Evolutionary conservation across 1,140 invertebrate genomes (phyloP), one percentile per base, ranked within the genome.

Genomic region (Papilio xuthus): DNA sequence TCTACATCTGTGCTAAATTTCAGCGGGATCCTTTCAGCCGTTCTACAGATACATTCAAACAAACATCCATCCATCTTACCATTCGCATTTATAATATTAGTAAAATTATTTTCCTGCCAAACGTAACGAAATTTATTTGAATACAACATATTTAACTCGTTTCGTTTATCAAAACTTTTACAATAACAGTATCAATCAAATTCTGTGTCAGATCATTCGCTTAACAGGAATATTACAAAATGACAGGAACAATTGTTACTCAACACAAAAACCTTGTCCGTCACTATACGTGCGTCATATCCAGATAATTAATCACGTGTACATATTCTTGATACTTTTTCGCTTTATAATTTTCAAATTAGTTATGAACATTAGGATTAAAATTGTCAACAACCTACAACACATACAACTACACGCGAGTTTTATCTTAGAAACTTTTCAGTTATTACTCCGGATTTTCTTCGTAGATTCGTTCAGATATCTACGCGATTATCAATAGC

Each of bases 191-290:
- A 42, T 72, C 70, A 72, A 72, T 72, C 70, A 42, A n/a, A 44
- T 20, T 44, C 70, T 15, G 44, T 72, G 70, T 47, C 26, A 28
- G 10, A 70, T 41, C 32, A 20, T 63, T 63, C 23, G 20, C 9
- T 26, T 63, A 26, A 63, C 8, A 63, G 23, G 28, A 63, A 44
- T 6, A 20, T 72, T 23, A 44, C 44, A 72, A n/a, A 72, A 72
- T 41, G 41, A 72, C 70, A 72, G 41, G 41, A 72, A 72, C 70
- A 44, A 72, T 15, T 72, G 70, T 72, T 72, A 9, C 41, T 41
- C n/a, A 15, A 63, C 32, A 69, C 26, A 70, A 70, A 20, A 72
- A 72, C 18, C 41, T 23, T 37, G 41, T 42, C 20, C 41, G 7
- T 42, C 41, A 42, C 0, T 10, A 47, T 13, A 10, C 10, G 69